phyloP scores from a whole-genome alignment of 2,888 invertebrate species.

The Cryptus armator region DNA sequence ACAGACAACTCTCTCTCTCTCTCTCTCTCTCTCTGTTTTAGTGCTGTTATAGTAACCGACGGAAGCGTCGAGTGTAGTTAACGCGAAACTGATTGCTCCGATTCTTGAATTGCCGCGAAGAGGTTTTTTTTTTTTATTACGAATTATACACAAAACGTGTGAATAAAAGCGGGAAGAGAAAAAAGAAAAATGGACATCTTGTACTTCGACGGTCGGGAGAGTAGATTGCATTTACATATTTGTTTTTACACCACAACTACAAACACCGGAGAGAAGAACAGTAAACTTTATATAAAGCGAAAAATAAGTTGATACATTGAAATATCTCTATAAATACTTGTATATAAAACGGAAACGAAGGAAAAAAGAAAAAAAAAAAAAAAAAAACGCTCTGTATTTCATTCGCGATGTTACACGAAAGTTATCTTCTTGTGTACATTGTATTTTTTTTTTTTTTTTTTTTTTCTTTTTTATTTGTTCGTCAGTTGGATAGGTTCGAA shows the following conservation, averaged over 20 bases:
- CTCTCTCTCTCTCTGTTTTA: background rate
- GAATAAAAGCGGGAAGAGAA: background rate
- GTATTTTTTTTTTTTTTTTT: conserved; percentile 69
- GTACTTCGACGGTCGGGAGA: conserved; percentile 67
- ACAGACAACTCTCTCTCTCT: conserved; percentile 39
- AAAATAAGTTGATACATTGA: conserved; percentile 70
- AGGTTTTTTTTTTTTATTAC: conserved; percentile 31
- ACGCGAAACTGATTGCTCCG: conserved; percentile 56
- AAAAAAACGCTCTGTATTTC: conserved; percentile 77
- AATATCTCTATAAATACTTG: conserved; percentile 80
- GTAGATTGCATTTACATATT: conserved; percentile 79
- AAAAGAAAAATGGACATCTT: conserved; percentile 66
- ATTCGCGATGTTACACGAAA: conserved; percentile 80
- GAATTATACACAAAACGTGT: background rate
- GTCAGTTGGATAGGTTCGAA: conserved; percentile 77
- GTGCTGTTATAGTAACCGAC: conserved; percentile 23
- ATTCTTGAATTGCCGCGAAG: conserved; percentile 59
- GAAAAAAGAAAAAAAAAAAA: too few species aligned
- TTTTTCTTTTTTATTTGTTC: conserved; percentile 47
- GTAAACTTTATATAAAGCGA: conserved; percentile 68
- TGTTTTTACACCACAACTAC: conserved; percentile 71
- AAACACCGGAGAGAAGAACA: conserved; percentile 58
- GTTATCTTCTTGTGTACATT: conserved; percentile 79
- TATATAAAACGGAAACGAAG: conserved; percentile 76
- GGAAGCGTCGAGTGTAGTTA: conserved; percentile 66